phyloP scores from a whole-genome alignment of 2,113 vertebrate species.

The Globicephala melas region DNA sequence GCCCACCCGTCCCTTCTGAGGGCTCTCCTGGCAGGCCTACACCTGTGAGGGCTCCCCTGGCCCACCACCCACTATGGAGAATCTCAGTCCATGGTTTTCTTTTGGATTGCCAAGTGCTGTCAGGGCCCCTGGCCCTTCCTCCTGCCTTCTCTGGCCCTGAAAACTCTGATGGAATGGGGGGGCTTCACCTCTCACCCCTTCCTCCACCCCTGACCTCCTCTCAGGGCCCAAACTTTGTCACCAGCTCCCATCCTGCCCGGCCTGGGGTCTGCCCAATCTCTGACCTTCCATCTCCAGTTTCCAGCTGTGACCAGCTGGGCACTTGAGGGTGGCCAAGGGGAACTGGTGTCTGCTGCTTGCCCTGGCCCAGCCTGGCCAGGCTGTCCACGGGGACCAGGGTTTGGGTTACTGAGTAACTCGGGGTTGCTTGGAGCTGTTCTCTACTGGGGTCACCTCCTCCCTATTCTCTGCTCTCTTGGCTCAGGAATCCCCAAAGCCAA shows the following conservation, averaged over 20 bases:
- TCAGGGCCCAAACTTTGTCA: not conserved
- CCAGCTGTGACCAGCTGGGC: not conserved
- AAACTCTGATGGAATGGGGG: not conserved
- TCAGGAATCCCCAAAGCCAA: not conserved
- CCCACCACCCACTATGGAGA: not conserved
- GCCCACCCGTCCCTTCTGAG: no score
- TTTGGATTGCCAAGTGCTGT: not conserved
- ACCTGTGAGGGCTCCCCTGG: not conserved
- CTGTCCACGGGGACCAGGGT: not conserved
- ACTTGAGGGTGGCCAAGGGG: not conserved
- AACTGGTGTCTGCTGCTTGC: not conserved
- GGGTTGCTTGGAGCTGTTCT: not conserved
- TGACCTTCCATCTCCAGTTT: constrained; percentile 29
- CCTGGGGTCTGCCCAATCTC: not conserved
- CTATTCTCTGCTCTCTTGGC: not conserved
- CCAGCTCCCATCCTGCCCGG: not conserved
- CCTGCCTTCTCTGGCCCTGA: not conserved
- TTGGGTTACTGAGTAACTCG: constrained; percentile 49
- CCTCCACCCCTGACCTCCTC: not conserved
- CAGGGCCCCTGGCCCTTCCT: not conserved
- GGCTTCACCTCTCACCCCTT: not conserved
- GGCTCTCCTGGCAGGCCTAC: not conserved
- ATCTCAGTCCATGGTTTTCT: not conserved
- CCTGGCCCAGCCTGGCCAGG: not conserved
- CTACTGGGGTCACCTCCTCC: not conserved